These are phyloP conservation scores for Monodelphis domestica DNA, from an alignment of 2,797 vertebrate genomes.

Conservation along the genomic window DNA sequence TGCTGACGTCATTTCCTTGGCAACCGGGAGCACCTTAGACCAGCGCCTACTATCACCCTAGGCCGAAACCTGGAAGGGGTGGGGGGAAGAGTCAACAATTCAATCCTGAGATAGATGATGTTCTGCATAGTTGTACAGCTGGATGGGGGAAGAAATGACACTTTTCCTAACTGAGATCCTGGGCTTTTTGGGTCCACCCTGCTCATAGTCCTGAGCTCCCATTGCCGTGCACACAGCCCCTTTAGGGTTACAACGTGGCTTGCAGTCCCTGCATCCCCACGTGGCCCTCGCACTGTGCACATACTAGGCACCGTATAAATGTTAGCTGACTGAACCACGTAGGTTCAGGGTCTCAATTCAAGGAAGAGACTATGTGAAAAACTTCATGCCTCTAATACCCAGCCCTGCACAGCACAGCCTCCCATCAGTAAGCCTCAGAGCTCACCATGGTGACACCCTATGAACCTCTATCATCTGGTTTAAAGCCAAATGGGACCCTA, in stretches of 20 bases:
- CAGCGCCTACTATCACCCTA: conserved; percentile 27
- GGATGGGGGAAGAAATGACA: background rate
- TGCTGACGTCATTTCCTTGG: conserved; percentile 55
- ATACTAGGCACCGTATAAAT: background rate
- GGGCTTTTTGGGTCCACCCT: background rate
- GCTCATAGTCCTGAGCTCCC: background rate
- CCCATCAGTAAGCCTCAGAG: background rate
- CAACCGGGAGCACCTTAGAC: conserved; percentile 14
- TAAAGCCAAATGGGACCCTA: background rate
- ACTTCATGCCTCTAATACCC: background rate
- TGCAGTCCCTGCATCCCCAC: background rate
- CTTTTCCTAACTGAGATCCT: background rate
- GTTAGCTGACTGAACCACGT: background rate
- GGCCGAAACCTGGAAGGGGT: background rate
- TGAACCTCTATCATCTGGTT: background rate
- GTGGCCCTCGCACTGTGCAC: background rate
- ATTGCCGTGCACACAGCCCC: background rate
- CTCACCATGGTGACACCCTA: background rate
- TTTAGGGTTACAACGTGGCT: background rate
- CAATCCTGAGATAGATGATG: background rate
- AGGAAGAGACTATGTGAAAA: background rate
- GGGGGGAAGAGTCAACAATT: background rate
- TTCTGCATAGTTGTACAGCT: background rate
- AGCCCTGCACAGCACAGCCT: background rate
- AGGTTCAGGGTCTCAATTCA: background rate